Percentiles rank a stretch among this genome's conserved stretches.
These are phyloP conservation scores for Motacilla tschutschensis DNA, from an alignment of 2,113 vertebrate species.

Conservation along the genomic window DNA sequence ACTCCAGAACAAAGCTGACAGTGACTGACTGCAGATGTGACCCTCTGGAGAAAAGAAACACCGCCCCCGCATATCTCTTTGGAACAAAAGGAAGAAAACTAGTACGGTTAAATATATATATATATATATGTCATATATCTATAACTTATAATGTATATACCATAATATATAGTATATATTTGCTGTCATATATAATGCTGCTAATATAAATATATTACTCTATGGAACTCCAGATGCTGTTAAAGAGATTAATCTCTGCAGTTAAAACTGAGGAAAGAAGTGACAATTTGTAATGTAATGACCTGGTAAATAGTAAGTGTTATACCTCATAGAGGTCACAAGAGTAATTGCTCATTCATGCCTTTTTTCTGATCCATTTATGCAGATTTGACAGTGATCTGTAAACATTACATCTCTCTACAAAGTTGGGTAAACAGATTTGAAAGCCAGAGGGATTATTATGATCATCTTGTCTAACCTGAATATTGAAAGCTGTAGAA, in stretches of 20 bases:
- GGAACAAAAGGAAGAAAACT: constrained; percentile 8
- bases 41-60: neutral
- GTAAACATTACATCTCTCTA: constrained; percentile 31
- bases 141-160: neutral
- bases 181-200: constrained; percentile 29
- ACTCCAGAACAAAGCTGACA: neutral
- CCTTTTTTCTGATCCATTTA: constrained; percentile 45
- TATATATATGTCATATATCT: neutral
- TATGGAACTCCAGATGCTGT: neutral
- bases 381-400: constrained; percentile 52
- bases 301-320: constrained; percentile 21
- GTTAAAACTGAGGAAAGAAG: constrained; percentile 20
- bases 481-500: constrained; percentile 1
- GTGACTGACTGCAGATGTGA: neutral
- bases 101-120: neutral
- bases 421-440: constrained; percentile 29
- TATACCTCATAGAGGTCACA: constrained; percentile 7
- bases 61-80: neutral
- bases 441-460: constrained; percentile 24
- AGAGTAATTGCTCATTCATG: constrained; percentile 39
- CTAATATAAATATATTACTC: constrained; percentile 47
- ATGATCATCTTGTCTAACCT: constrained; percentile 14
- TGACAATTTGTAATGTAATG: constrained; percentile 27
- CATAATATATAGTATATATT: constrained; percentile 9
- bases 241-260: constrained; percentile 17